Conservation (phyloP, 2,888 invertebrate genomes). For the Ellobium chinense region DNA sequence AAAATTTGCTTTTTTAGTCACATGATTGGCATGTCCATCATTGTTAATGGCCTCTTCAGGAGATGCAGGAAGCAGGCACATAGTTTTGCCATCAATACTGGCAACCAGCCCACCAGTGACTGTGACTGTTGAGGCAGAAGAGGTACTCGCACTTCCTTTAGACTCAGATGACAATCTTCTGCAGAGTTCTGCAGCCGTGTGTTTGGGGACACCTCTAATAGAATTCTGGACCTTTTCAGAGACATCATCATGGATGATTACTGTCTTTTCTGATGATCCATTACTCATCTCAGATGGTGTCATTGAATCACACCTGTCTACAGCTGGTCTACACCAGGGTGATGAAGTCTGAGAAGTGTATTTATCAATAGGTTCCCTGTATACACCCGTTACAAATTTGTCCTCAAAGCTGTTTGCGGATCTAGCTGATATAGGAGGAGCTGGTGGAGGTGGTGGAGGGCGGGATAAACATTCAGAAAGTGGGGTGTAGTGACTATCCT, state of each 20-base stretch:
- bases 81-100: slow-evolving; percentile 71
- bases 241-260: slow-evolving; percentile 29
- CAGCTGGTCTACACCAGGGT: slow-evolving; percentile 57
- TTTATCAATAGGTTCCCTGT: slow-evolving; percentile 66
- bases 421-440: slow-evolving; percentile 6
- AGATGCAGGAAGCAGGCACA: slow-evolving; percentile 64
- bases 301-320: slow-evolving; percentile 48
- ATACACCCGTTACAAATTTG: slow-evolving; percentile 68
- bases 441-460: slow-evolving; percentile 17
- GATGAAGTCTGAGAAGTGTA: slow-evolving; percentile 47
- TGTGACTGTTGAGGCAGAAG: slow-evolving; percentile 68
- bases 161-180: slow-evolving; percentile 57
- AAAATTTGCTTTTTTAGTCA: neutral
- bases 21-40: neutral
- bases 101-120: slow-evolving; percentile 68
- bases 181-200: neutral
- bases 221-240: slow-evolving; percentile 48
- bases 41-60: neutral
- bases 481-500: slow-evolving; percentile 46
- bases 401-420: slow-evolving; percentile 48
- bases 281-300: slow-evolving; percentile 46
- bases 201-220: slow-evolving; percentile 50
- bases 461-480: slow-evolving; percentile 44
- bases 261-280: slow-evolving; percentile 46
- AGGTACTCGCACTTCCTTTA: slow-evolving; percentile 56